phyloP scores from a whole-genome alignment of 2,888 invertebrate genomes.

The Archips xylosteana region DNA sequence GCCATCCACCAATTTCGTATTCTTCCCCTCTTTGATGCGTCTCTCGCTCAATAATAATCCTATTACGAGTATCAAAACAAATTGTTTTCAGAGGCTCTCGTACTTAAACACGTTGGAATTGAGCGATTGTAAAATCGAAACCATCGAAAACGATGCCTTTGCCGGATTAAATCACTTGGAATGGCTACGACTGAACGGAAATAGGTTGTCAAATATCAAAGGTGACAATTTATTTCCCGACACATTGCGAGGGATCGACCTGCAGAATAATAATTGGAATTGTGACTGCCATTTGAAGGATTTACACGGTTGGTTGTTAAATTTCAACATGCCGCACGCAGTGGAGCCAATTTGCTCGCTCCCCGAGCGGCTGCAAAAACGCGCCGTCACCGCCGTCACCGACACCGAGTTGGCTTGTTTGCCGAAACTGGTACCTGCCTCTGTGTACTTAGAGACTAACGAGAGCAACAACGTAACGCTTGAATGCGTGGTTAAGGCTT shows the following conservation, averaged over 20 bases:
- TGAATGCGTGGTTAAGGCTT: conserved; percentile 91
- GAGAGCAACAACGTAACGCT: conserved; percentile 93
- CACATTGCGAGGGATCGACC: conserved; percentile 91
- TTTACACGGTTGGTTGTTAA: conserved; percentile 91
- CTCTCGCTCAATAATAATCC: conserved; percentile 93
- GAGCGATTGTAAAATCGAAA: conserved; percentile 91
- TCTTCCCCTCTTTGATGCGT: conserved; percentile 93
- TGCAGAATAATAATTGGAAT: conserved; percentile 95
- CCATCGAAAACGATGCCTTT: conserved; percentile 92
- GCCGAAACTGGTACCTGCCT: conserved; percentile 91
- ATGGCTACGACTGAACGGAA: conserved; percentile 94
- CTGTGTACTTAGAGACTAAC: conserved; percentile 90
- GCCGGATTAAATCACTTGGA: conserved; percentile 92
- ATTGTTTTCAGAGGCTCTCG: conserved; percentile 90
- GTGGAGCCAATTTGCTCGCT: conserved; percentile 92
- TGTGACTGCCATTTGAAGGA: conserved; percentile 94
- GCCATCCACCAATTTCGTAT: conserved; percentile 92
- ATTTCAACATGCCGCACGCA: conserved; percentile 91
- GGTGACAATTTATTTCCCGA: conserved; percentile 91
- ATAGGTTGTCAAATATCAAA: conserved; percentile 90
- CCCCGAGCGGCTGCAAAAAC: conserved; percentile 88
- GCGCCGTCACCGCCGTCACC: conserved; percentile 88
- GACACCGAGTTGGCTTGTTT: conserved; percentile 92
- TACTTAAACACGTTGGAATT: conserved; percentile 93
- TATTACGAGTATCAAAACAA: conserved; percentile 89